Base-by-base conservation (phyloP, 2,888 invertebrate genomes). In the Anoncus sp. region DNA sequence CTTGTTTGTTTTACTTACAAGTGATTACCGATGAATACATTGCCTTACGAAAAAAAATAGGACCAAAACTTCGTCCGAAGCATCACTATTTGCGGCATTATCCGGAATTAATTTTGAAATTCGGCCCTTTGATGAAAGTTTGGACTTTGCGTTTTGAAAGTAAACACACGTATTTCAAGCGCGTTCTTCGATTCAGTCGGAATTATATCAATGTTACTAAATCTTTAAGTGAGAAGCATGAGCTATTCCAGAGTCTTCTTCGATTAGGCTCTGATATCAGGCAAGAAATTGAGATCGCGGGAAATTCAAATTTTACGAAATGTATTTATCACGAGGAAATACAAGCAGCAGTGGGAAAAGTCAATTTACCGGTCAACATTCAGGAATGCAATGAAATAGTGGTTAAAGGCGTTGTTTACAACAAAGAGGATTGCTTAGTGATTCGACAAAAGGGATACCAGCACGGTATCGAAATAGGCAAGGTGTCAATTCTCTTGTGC, bases 71-170 rank as follows among this genome's bases (percentile, higher is more conserved):
- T 10, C 77, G 77, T 31, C 80, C 78, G 12, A 80, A 81, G 20
- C 81, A 81, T 45, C 76, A 81, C 67, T 81, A 66, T 45, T 69
- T 81, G 20, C n/a, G 45, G 1, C 81, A 81, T 57, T 78, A 80
- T 31, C 73, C 77, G 3, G 49, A 69, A 38, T 45, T 81, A 24
- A 78, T 81, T 40, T 18, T 67, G 7, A 49, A 75, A 51, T 81
- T 77, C 31, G 80, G 80, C 12, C 81, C 81, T 3, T 49, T 81
- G 12, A 81, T 78, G 70, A 78, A 71, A 73, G 67, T 66, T 3
- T 80, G 78, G 80, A 79, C 78, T 20, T 40, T 80, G 6, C 59
- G 77, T 22, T 60, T 81, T 62, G 83, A 83, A 69, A 82, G 81
- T 40, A 83, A 85, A 71, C 83, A 85, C 57, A 27, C 43, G n/a